Evolutionary conservation across 2,113 vertebrate species (phyloP).

Genomic region (Diphyllodes magnificus): DNA sequence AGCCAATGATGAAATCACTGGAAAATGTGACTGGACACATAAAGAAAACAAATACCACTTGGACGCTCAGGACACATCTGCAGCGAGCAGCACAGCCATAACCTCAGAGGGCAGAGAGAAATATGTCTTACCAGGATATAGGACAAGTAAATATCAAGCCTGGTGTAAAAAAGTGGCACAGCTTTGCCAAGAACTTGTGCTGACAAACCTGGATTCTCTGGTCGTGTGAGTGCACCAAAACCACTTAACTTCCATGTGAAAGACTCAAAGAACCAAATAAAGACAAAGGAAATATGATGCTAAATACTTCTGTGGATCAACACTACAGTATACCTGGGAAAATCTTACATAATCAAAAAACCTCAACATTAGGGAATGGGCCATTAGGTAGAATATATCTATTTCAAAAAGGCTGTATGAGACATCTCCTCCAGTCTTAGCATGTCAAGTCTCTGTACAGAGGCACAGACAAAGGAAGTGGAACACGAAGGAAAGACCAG

Average conservation of each 20-base stretch:
- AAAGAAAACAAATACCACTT: neutral
- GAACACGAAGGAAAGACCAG: neutral
- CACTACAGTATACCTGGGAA: neutral
- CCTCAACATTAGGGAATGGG: neutral
- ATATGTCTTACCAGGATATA: neutral
- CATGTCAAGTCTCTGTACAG: neutral
- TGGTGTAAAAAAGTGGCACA: neutral
- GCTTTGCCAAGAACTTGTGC: neutral
- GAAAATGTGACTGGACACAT: neutral
- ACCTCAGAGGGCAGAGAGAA: neutral
- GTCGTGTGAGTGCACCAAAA: neutral
- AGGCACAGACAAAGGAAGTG: neutral
- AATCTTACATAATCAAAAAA: neutral
- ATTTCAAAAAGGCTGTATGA: neutral
- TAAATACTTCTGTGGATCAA: neutral
- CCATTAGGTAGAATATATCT: neutral
- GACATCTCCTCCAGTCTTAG: neutral
- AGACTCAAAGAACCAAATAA: neutral
- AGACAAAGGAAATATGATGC: neutral
- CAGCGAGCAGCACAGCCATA: neutral
- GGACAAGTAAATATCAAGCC: neutral
- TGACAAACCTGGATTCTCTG: neutral
- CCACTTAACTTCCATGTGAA: neutral
- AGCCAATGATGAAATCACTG: neutral
- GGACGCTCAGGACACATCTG: neutral